These are phyloP conservation scores for Sphaerolaimus hirsutus DNA, from an alignment of 2,888 invertebrate genomes.

Conservation along the genomic window DNA sequence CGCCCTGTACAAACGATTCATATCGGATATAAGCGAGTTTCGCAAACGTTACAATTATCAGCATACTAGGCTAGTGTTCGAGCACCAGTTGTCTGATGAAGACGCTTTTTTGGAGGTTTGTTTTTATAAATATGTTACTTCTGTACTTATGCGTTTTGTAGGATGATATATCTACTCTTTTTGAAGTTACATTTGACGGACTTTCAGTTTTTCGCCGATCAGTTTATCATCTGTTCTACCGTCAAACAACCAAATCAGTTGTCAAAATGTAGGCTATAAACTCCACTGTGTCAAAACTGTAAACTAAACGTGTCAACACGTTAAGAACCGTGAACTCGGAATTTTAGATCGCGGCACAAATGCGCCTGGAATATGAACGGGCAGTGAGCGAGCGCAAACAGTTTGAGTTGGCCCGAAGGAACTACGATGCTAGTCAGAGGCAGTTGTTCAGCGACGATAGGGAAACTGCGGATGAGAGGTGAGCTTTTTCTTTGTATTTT, in stretches of 20 bases:
- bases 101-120: background rate
- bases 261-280: no score
- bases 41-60: background rate
- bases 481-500: no score
- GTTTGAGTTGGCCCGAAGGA: background rate
- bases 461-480: no score
- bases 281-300: no score
- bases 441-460: constrained; percentile 18
- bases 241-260: no score
- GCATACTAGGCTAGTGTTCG: background rate
- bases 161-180: no score
- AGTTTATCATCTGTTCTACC: no score
- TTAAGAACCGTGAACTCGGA: background rate
- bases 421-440: constrained; percentile 11
- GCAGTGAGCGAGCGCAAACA: background rate
- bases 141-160: no score
- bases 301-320: no score
- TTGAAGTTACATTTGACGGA: no score
- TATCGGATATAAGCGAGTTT: background rate
- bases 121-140: no score
- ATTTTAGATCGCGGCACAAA: background rate
- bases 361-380: background rate
- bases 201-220: no score
- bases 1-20: background rate
- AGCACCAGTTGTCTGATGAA: background rate